phyloP scores from a whole-genome alignment of 2,797 vertebrate genomes.

The Dallia pectoralis region DNA sequence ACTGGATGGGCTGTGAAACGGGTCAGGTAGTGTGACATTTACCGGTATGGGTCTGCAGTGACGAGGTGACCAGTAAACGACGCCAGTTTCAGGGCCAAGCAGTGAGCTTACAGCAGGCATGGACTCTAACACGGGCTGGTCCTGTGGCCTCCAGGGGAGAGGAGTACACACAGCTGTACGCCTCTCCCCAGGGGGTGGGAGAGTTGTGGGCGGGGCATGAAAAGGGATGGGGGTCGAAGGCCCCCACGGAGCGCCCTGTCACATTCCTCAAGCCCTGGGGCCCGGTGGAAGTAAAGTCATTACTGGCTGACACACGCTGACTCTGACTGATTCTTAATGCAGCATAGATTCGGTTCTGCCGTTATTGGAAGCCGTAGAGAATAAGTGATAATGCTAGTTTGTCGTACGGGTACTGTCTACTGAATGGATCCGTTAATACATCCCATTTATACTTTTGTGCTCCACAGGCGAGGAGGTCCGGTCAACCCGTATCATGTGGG shows the following conservation, averaged over 20 bases:
- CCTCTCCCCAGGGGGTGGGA: conserved; percentile 33
- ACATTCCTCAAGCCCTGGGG: conserved; percentile 65
- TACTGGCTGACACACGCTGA: background rate
- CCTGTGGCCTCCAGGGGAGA: background rate
- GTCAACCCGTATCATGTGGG: conserved; percentile 88
- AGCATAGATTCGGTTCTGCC: background rate
- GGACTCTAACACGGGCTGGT: background rate
- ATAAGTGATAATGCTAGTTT: too few species aligned
- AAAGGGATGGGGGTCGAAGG: conserved; percentile 11
- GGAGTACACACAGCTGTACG: conserved; percentile 55
- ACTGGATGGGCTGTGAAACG: conserved; percentile 55
- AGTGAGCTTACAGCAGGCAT: conserved; percentile 34
- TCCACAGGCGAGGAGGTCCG: conserved; percentile 83
- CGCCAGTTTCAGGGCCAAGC: conserved; percentile 23
- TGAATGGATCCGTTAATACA: too few species aligned
- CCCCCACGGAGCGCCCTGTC: conserved; percentile 43
- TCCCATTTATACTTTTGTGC: conserved; percentile 34
- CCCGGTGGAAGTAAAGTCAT: conserved; percentile 30
- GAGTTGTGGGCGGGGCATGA: conserved; percentile 1
- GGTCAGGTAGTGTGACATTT: conserved; percentile 60
- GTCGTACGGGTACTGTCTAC: too few species aligned
- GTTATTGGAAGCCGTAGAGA: too few species aligned
- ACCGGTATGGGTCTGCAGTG: conserved; percentile 39
- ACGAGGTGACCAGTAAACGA: conserved; percentile 29
- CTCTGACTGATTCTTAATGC: background rate